Percentiles rank a stretch among this genome's conserved stretches.
Conservation (phyloP, 2,113 vertebrate species). For the Tragulus kanchil region DNA sequence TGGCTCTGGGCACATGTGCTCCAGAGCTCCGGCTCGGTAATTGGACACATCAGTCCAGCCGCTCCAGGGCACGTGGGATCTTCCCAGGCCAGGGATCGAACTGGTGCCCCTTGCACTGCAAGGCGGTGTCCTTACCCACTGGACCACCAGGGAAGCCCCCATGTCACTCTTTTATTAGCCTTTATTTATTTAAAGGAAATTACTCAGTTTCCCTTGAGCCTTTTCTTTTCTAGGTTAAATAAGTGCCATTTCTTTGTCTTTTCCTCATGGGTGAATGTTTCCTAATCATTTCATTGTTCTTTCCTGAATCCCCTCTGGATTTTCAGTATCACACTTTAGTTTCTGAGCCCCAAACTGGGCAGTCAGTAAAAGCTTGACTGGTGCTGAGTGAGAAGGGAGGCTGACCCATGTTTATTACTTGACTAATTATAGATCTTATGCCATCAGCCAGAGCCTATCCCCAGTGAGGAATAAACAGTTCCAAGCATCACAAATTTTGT, state of each 20-base stretch:
- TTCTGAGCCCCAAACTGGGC: background rate
- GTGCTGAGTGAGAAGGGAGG: background rate
- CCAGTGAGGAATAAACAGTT: background rate
- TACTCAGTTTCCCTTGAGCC: conserved; percentile 53
- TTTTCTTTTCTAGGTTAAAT: conserved; percentile 74
- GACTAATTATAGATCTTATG: background rate
- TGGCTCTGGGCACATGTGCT: no score
- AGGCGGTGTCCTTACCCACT: no score
- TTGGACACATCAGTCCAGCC: no score
- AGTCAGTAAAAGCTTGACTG: conserved; percentile 39
- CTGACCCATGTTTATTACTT: background rate
- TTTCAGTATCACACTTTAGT: background rate
- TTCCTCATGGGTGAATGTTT: conserved; percentile 4
- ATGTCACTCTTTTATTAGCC: conserved; percentile 51
- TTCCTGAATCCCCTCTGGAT: background rate
- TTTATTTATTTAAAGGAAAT: conserved; percentile 73
- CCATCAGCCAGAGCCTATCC: background rate
- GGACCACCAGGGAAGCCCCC: background rate
- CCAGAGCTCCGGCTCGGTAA: no score
- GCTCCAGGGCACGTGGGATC: no score
- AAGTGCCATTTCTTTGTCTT: conserved; percentile 41
- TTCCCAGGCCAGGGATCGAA: no score
- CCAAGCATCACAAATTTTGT: background rate
- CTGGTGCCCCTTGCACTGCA: no score
- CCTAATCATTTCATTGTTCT: conserved; percentile 57